Evolutionary conservation across 2,797 vertebrate species (phyloP), one percentile per base, ranked within the genome.

Genomic region (Dendrocincla fuliginosa): DNA sequence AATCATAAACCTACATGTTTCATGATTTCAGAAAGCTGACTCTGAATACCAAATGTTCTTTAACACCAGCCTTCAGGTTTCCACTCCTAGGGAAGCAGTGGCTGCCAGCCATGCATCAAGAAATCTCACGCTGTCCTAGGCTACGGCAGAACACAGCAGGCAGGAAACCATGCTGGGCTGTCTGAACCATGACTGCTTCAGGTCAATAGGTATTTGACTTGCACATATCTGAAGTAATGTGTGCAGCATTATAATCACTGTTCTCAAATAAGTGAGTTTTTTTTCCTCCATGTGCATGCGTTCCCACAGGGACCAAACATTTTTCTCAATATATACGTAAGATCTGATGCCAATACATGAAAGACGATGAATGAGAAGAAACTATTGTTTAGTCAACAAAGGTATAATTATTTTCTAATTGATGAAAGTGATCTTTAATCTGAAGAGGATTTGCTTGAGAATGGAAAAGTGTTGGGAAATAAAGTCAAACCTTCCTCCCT

Each of bases 161-260:
- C 84, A 87, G 78, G 52, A 70, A 80, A 75, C 52, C 89, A 20
- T 13, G 77, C 83, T 7, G 32, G 74, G 88, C 91, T 91, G 77
- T 65, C 88, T 87, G 90, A 92, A 74, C 83, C 70, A 67, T 28
- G 57, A 27, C 75, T 87, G 64, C 89, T 80, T 75, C 92, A 89
- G 92, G 87, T 92, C 95, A 92, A 46, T 37, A 82, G 55, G 32
- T 87, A 63, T 96, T 94, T 96, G 84, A 89, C 82, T 93, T 85
- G 91, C 88, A 91, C 94, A 91, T 96, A 93, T 76, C 85, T 94
- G 60, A 94, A 95, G 42, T 87, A 80, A 94, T 87, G 87, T 76
- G 77, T 13, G 4, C 60, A 74, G 64, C 41, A 28, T 83, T 90
- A 90, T 30, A 95, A 95, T 47, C 80, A 57, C 30, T 53, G 57